Percentiles rank a stretch among this genome's conserved stretches.
Conservation (phyloP, 2,888 invertebrate genomes). For the Apotomis capreana region DNA sequence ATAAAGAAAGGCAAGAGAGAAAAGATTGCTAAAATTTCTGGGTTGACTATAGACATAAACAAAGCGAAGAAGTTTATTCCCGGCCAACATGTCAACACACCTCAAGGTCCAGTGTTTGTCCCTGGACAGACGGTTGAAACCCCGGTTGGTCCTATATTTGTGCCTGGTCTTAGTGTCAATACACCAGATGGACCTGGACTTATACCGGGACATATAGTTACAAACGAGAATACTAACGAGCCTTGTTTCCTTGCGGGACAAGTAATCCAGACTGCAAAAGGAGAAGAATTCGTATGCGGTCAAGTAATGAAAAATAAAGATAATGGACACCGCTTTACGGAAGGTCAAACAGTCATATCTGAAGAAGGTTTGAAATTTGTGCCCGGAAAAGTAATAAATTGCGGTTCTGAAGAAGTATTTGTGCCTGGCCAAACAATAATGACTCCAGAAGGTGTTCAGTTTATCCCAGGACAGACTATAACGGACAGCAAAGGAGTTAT, state of each 20-base stretch:
- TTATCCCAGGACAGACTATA: constrained; percentile 86
- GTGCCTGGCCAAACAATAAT: constrained; percentile 85
- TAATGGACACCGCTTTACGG: constrained; percentile 81
- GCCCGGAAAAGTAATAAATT: constrained; percentile 82
- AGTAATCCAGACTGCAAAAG: constrained; percentile 83
- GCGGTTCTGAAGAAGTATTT: constrained; percentile 78
- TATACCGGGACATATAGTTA: constrained; percentile 88
- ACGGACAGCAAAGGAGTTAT: constrained; percentile 74
- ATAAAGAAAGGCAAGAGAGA: constrained; percentile 84
- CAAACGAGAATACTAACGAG: constrained; percentile 81
- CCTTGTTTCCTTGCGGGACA: constrained; percentile 88
- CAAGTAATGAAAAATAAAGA: constrained; percentile 84
- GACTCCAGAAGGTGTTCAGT: constrained; percentile 84
- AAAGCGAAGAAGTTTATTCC: constrained; percentile 87
- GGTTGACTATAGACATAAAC: constrained; percentile 85
- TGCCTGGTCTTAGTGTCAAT: constrained; percentile 88
- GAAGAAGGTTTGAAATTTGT: constrained; percentile 85
- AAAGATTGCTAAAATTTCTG: constrained; percentile 85
- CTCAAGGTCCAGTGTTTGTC: constrained; percentile 87
- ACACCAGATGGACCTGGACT: constrained; percentile 87
- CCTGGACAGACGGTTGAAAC: constrained; percentile 90
- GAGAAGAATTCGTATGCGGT: constrained; percentile 85
- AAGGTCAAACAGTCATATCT: constrained; percentile 85
- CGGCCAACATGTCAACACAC: constrained; percentile 88
- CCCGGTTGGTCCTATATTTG: constrained; percentile 86